Percentiles rank a stretch among this genome's conserved stretches.
These are phyloP conservation scores for Microtus richardsoni DNA, from an alignment of 2,113 vertebrate genomes.

Conservation along the genomic window DNA sequence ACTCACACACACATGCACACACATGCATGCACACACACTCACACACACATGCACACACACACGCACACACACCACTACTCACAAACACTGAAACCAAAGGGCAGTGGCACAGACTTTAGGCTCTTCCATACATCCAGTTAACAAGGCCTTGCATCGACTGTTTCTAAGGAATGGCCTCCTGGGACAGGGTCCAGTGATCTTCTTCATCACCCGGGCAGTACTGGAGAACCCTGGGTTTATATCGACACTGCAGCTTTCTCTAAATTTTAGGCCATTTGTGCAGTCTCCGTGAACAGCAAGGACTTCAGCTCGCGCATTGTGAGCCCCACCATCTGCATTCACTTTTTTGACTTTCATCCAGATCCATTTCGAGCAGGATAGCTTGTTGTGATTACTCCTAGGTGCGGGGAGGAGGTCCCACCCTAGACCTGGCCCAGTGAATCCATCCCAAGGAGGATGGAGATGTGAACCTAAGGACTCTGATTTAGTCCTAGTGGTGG, in stretches of 20 bases:
- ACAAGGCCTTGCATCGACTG: fast-evolving
- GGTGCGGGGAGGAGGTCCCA: neutral
- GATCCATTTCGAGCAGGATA: slow-evolving; percentile 43
- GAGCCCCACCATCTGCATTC: neutral
- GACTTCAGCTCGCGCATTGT: neutral
- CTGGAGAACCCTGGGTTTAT: neutral
- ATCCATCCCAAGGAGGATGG: slow-evolving; percentile 7
- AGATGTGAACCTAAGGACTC: neutral
- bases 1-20: neutral
- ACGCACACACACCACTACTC: neutral
- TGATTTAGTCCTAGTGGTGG: neutral
- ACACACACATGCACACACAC: neutral
- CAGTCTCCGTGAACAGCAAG: neutral
- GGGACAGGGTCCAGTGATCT: neutral
- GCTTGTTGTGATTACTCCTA: slow-evolving; percentile 58
- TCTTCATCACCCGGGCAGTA: neutral
- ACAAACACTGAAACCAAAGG: neutral
- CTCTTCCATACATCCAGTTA: neutral
- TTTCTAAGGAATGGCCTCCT: neutral
- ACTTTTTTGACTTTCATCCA: neutral
- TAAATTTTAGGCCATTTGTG: neutral
- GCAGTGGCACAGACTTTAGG: neutral
- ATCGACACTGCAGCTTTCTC: neutral
- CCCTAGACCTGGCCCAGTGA: neutral
- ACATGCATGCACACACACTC: neutral